Conservation (phyloP, 2,888 invertebrate genomes). For the Synergus itoensis region DNA sequence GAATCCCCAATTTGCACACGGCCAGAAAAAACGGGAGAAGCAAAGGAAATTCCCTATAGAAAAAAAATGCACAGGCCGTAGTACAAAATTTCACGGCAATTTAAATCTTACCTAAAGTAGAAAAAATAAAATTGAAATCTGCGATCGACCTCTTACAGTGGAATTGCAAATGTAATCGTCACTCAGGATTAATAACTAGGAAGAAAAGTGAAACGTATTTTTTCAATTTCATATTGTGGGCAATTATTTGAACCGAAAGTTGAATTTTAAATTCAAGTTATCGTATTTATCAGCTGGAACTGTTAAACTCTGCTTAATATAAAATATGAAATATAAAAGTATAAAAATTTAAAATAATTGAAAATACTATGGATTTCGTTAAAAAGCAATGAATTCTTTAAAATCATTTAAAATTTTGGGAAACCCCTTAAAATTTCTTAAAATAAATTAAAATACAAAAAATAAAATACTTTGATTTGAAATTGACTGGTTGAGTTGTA, state of each 20-base stretch:
- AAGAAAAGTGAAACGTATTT: constrained; percentile 63
- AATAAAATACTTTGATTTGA: too few relatives aligned
- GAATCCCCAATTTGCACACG: not conserved
- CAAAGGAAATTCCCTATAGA: not conserved
- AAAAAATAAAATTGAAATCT: constrained; percentile 7
- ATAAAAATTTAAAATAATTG: too few relatives aligned
- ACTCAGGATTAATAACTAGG: constrained; percentile 12
- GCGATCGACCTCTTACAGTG: not conserved
- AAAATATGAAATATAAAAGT: not conserved
- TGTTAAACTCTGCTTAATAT: not conserved
- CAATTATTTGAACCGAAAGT: not conserved
- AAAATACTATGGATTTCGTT: too few relatives aligned
- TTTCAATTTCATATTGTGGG: constrained; percentile 67
- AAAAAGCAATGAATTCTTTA: too few relatives aligned
- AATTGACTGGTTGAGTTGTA: too few relatives aligned
- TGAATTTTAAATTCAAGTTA: not conserved
- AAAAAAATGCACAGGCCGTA: not conserved
- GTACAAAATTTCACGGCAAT: not conserved
- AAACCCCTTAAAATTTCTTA: too few relatives aligned
- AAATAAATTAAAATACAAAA: too few relatives aligned
- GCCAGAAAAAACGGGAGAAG: not conserved
- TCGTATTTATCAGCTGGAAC: too few relatives aligned
- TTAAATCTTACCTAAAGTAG: not conserved
- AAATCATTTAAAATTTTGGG: too few relatives aligned
- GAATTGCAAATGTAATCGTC: constrained; percentile 23